phyloP scores from a whole-genome alignment of 2,113 vertebrate species.

The Prinia subflava region DNA sequence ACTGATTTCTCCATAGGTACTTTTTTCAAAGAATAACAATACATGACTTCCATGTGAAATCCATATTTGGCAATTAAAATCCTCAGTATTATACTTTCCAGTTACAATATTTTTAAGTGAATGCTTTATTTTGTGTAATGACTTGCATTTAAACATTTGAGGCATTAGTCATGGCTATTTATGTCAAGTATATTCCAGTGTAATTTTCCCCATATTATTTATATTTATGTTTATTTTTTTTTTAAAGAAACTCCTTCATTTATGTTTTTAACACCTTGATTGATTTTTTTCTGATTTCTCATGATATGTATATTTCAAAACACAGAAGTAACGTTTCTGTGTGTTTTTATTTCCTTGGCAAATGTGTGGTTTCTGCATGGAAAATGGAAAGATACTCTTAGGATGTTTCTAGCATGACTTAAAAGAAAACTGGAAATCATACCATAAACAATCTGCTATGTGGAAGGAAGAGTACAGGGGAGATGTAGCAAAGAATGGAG shows the following conservation, averaged over 20 bases:
- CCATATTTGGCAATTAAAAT: not conserved
- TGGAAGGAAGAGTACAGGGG: not conserved
- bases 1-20: not conserved
- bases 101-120: constrained; percentile 20
- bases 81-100: not conserved
- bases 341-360: not conserved
- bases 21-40: not conserved
- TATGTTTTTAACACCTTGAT: not conserved
- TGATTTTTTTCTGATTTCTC: not conserved
- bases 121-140: constrained; percentile 33
- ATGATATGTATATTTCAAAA: not conserved
- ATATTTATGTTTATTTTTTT: not conserved
- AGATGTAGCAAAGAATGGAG: not conserved
- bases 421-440: not conserved
- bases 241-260: not conserved
- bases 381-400: not conserved
- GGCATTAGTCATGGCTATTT: not conserved
- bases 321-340: not conserved
- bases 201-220: not conserved
- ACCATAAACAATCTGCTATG: not conserved
- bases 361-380: not conserved
- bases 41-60: not conserved
- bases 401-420: not conserved
- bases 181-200: not conserved
- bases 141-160: not conserved